Conservation (phyloP, 2,888 invertebrate species). For the Cyaniris semiargus region DNA sequence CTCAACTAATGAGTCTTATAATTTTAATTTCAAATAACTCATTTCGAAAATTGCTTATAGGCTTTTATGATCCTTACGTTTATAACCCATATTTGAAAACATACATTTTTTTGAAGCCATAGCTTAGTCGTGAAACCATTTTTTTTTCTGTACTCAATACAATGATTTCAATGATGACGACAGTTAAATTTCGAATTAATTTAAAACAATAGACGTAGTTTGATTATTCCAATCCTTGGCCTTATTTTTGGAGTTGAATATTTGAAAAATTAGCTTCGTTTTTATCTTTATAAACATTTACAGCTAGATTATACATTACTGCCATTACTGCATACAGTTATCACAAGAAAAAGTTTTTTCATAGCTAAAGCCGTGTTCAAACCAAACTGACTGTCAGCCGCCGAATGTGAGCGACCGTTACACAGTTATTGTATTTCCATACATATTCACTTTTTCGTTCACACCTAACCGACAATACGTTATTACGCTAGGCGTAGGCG, state of each 20-base stretch:
- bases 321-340: background rate
- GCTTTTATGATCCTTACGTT: background rate
- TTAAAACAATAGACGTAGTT: background rate
- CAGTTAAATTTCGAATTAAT: background rate
- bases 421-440: no score
- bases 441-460: no score
- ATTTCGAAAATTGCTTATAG: background rate
- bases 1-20: background rate
- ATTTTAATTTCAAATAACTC: background rate
- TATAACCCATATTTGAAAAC: background rate
- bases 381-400: no score
- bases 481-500: no score
- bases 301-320: no score
- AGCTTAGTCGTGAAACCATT: background rate
- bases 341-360: background rate
- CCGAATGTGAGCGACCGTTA: no score
- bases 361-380: no score
- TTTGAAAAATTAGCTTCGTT: background rate
- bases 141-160: background rate
- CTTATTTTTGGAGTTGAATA: background rate
- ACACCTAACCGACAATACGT: no score
- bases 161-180: background rate
- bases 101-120: background rate
- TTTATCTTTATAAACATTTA: no score
- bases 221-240: background rate